These are phyloP conservation scores for Thryonomys swinderianus DNA, from an alignment of 2,113 vertebrate genomes.

Conservation along the genomic window DNA sequence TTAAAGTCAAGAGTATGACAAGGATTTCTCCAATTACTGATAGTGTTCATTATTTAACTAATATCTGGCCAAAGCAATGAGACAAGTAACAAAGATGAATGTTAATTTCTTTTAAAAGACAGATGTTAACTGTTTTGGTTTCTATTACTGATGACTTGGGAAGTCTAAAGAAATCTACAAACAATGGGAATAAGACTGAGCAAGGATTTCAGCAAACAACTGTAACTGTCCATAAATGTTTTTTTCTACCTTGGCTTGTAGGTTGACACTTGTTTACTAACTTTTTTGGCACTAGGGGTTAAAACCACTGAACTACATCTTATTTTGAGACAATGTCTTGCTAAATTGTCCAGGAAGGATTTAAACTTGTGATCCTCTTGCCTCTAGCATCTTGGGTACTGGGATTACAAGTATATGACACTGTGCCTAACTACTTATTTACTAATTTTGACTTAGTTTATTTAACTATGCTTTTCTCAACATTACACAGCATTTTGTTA, in stretches of 20 bases:
- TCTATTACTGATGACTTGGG: background rate
- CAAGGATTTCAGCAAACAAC: background rate
- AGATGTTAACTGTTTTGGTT: constrained; percentile 1
- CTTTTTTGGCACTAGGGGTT: background rate
- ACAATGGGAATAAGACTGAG: background rate
- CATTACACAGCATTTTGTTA: background rate
- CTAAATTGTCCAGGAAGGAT: background rate
- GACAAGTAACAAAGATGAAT: background rate
- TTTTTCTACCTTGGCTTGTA: background rate
- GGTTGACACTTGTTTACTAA: constrained; percentile 3
- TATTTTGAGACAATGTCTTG: background rate
- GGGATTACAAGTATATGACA: background rate
- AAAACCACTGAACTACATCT: background rate
- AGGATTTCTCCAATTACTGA: background rate
- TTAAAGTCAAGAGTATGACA: background rate
- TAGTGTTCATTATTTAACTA: background rate
- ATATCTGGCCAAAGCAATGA: background rate
- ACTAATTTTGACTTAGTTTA: background rate
- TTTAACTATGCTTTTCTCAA: background rate
- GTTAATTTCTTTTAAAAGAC: background rate
- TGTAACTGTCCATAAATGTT: background rate
- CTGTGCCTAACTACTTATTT: background rate
- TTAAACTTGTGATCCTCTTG: background rate
- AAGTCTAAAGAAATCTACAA: background rate
- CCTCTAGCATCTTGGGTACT: background rate